These are phyloP conservation scores for Boulengeromyrus knoepffleri DNA, from an alignment of 2,113 vertebrate species.

Conservation along the genomic window DNA sequence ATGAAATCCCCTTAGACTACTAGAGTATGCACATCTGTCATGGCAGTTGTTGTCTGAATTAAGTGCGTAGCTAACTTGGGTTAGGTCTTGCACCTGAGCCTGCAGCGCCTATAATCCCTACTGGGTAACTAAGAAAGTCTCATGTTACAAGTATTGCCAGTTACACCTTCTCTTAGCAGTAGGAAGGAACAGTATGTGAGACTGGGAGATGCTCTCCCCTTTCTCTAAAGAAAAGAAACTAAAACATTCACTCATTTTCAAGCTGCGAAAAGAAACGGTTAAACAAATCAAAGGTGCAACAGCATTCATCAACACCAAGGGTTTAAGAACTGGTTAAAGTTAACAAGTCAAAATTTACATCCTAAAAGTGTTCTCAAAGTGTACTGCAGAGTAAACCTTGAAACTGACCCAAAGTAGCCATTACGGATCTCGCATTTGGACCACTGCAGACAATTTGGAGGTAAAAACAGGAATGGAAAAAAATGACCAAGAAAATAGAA, in stretches of 20 bases:
- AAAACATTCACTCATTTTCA: background rate
- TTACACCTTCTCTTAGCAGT: background rate
- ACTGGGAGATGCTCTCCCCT: background rate
- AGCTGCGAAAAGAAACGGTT: background rate
- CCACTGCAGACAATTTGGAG: background rate
- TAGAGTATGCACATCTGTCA: background rate
- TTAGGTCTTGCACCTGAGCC: background rate
- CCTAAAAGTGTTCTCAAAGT: background rate
- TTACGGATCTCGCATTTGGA: background rate
- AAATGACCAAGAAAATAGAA: background rate
- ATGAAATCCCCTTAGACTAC: background rate
- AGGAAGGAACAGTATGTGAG: background rate
- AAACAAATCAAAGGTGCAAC: background rate
- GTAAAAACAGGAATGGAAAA: background rate
- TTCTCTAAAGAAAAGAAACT: background rate
- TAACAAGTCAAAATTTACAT: background rate
- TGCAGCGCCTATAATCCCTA: background rate
- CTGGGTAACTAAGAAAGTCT: background rate
- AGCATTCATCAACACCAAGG: background rate
- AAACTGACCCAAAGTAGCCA: background rate
- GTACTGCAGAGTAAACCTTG: background rate
- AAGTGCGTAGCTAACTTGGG: background rate
- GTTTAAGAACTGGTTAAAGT: background rate
- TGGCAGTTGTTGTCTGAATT: slow-evolving; percentile 10
- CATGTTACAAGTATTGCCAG: background rate